Evolutionary conservation across 2,888 invertebrate genomes (phyloP), one percentile per base, ranked within the genome.

Genomic region (Apocheima hispidaria): DNA sequence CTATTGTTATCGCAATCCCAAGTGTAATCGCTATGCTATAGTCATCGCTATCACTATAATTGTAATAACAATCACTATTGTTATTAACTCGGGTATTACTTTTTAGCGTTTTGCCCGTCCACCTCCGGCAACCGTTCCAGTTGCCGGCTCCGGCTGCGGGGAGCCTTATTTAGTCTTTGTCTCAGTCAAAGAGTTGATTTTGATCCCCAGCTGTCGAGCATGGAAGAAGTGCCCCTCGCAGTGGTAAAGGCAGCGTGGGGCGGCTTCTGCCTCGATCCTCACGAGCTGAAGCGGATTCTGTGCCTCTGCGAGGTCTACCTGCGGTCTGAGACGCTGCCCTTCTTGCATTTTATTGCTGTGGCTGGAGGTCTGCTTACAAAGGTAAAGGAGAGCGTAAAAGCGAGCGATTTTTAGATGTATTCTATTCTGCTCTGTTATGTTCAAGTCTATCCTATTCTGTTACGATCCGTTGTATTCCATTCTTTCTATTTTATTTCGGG

Each of bases 271-370:
- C 79, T 96, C 26, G 93, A 95, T 63, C 90, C 93, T 23, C 84
- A 93, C 44, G 95, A 95, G 73, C 84, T 96, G 68, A 94, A 94
- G 64, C 93, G 96, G 68, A 94, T 97, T 41, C 85, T 96, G 55
- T 94, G 95, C 65, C 93, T 97, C 16, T 96, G 96, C 3, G 95
- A 94, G 67, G 96, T 96, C 63, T 93, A 93, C 58, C 30, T 72
- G 38, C 88, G 94, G 18, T 84, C 89, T n/a, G 92, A 93, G 0
- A 88, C 93, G 2, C 94, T 97, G 35, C 95, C 96, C 14, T 96
- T 96, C 92, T 86, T 95, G 61, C 94, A 95, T 70, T 96, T 97
- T 78, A 88, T 97, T 26, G 95, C 96, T 0, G 93, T 97, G 0
- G 96, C 96, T 66, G 95, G 94, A 0, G 96, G 95, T 0, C 85